Conservation (phyloP, 2,113 vertebrate genomes). For the Hipposideros armiger region DNA sequence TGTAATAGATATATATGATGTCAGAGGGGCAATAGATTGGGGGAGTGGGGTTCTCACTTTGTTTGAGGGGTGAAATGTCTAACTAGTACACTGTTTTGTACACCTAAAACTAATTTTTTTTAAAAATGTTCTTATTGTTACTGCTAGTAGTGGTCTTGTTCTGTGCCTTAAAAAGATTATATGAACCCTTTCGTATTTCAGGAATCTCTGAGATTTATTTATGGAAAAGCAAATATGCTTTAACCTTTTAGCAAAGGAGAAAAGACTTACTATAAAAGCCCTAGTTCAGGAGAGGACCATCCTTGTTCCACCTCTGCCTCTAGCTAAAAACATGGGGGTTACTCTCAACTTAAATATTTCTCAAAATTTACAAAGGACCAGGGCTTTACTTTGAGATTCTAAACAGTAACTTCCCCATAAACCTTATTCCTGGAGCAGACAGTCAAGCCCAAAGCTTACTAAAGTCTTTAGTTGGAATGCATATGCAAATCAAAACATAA, state of each 20-base stretch:
- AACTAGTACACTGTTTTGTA: too few relatives aligned
- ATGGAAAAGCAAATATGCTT: not conserved
- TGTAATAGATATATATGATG: too few relatives aligned
- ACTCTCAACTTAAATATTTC: not conserved
- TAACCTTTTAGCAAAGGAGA: not conserved
- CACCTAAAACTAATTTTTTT: too few relatives aligned
- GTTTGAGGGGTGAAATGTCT: too few relatives aligned
- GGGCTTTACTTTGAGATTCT: not conserved
- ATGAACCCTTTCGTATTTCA: not conserved
- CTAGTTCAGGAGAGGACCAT: not conserved
- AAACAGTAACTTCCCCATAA: not conserved
- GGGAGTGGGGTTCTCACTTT: too few relatives aligned
- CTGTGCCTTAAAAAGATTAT: not conserved
- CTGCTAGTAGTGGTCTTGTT: not conserved
- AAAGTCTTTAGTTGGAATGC: conserved; percentile 57
- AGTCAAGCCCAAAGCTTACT: conserved; percentile 68
- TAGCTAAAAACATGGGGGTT: not conserved
- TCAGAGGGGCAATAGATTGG: too few relatives aligned
- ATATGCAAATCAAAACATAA: conserved; percentile 69
- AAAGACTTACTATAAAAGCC: not conserved
- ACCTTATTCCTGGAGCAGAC: not conserved
- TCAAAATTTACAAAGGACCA: not conserved
- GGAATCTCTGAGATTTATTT: conserved; percentile 4
- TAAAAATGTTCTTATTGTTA: not conserved
- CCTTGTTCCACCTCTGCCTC: not conserved